A percentile compares a stretch with the other conserved stretches of the same genome.
phyloP scores from a whole-genome alignment of 2,888 invertebrate genomes.

The Pyrrhia umbra region DNA sequence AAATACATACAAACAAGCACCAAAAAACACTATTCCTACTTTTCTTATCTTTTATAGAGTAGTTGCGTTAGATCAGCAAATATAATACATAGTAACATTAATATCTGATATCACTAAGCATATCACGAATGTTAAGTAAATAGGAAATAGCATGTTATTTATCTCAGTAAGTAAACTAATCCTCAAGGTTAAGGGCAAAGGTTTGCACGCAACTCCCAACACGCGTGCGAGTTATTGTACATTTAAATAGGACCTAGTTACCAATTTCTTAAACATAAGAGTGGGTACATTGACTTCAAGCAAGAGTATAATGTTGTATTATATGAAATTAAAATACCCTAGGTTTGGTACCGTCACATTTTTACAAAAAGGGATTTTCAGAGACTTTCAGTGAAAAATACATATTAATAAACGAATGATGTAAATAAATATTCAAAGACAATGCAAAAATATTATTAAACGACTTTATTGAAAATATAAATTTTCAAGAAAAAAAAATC shows the following conservation, averaged over 20 bases:
- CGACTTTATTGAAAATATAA: too few relatives aligned
- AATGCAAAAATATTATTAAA: too few relatives aligned
- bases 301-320: background rate
- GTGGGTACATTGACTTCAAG: background rate
- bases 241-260: background rate
- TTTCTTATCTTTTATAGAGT: background rate
- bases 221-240: conserved; percentile 3
- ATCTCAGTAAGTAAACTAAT: background rate
- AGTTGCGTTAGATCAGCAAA: conserved; percentile 2
- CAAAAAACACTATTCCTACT: background rate
- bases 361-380: too few relatives aligned
- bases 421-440: too few relatives aligned
- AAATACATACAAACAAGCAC: too few relatives aligned
- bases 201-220: conserved; percentile 7
- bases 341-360: too few relatives aligned
- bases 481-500: too few relatives aligned
- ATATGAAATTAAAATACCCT: background rate
- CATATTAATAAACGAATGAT: too few relatives aligned
- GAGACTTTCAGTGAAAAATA: too few relatives aligned
- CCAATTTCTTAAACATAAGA: background rate
- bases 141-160: conserved; percentile 33
- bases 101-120: background rate
- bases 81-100: background rate
- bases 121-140: conserved; percentile 13
- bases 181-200: conserved; percentile 34